phyloP scores from a whole-genome alignment of 2,888 invertebrate species.

The Molorchus minor region DNA sequence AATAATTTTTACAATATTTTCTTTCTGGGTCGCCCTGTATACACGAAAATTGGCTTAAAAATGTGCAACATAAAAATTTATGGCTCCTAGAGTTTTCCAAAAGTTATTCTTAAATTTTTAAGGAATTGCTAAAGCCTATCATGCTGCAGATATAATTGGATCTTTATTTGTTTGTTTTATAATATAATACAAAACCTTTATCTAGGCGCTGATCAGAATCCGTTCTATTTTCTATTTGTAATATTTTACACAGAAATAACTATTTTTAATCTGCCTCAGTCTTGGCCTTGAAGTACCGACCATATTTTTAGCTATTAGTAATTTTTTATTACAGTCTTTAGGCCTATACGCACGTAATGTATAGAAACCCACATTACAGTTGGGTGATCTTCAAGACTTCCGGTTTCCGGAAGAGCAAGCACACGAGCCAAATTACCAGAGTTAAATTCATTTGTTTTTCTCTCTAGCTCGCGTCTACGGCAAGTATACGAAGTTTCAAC shows the following conservation, averaged over 20 bases:
- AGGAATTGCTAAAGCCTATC: no score
- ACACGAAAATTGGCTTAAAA: no score
- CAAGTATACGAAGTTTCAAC: constrained; percentile 6
- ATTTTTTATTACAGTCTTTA: constrained; percentile 22
- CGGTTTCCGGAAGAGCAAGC: constrained; percentile 51
- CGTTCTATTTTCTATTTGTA: neutral
- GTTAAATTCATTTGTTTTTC: constrained; percentile 44
- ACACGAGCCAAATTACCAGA: constrained; percentile 50
- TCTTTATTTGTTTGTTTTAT: no score
- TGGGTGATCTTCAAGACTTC: constrained; percentile 51
- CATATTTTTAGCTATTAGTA: constrained; percentile 24
- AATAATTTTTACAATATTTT: no score
- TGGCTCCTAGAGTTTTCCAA: no score
- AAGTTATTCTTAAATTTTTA: no score
- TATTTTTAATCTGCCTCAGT: constrained; percentile 7
- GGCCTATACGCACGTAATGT: constrained; percentile 12
- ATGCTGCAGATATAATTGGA: no score
- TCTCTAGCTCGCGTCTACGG: neutral
- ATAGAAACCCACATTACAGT: constrained; percentile 47
- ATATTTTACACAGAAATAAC: constrained; percentile 1
- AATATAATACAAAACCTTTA: neutral
- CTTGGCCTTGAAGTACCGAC: constrained; percentile 15
- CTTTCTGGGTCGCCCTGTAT: no score
- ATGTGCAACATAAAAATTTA: no score
- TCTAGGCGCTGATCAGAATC: neutral